A percentile compares a stretch with the other conserved stretches of the same genome.
phyloP scores from a whole-genome alignment of 2,113 vertebrate genomes.

The Sturnus vulgaris region DNA sequence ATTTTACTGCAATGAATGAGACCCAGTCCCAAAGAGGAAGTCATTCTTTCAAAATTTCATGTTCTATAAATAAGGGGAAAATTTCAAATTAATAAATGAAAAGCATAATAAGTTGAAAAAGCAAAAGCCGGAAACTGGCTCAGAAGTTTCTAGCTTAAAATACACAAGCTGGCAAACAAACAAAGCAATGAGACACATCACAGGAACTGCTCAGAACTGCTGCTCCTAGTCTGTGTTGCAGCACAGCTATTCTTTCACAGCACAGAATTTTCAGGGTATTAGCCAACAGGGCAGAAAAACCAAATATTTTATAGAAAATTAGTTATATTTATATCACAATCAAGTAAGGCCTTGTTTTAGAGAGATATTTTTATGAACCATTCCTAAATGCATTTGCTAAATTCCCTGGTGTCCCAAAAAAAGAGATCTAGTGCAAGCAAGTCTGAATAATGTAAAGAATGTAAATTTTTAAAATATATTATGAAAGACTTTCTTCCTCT shows the following conservation, averaged over 20 bases:
- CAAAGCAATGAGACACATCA: background rate
- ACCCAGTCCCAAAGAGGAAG: background rate
- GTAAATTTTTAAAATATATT: background rate
- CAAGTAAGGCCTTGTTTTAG: background rate
- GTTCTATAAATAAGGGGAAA: background rate
- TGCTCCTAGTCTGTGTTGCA: background rate
- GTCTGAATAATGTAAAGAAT: background rate
- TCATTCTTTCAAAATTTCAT: background rate
- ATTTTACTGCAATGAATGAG: background rate
- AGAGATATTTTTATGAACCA: background rate
- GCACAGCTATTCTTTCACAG: background rate
- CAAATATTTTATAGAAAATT: background rate
- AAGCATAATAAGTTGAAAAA: background rate
- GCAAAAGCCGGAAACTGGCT: background rate
- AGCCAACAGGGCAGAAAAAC: background rate
- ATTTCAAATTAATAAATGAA: background rate
- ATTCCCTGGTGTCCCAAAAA: background rate
- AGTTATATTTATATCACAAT: background rate
- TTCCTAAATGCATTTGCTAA: background rate
- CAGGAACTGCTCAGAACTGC: background rate
- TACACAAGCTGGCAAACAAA: background rate
- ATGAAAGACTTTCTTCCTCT: background rate
- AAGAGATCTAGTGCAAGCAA: background rate
- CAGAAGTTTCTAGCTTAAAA: background rate
- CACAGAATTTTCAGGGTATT: background rate